Base-by-base conservation (phyloP, 2,888 invertebrate species). In the Machimus atricapillus region DNA sequence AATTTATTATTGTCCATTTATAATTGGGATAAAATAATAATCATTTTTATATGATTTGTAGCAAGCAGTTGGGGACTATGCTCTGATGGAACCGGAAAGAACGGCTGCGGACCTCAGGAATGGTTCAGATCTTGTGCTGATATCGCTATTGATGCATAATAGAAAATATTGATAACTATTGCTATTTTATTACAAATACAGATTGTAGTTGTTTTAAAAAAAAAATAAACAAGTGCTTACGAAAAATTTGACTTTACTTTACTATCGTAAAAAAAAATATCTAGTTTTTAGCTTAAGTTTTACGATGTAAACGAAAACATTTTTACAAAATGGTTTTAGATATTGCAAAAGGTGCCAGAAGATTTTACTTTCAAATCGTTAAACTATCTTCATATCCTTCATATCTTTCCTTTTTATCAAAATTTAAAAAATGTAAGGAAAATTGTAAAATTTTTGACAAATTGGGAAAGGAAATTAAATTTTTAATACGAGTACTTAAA, bases 41-140 rank as follows among this genome's bases (percentile, higher is more conserved):
- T 12, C n/a, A 12, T 43, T 16, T 46, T 16, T 46, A 1, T 46
- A 46, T 83, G 1, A 7, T 34, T 34, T 46, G 19, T 46, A 91
- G 91, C 90, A 43, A 93, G 93, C 88, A 90, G 90, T 9, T 93
- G 92, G 93, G 93, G 93, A 3, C 14, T 46, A 90, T 93, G 93
- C 87, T 16, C 31, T 31, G 56, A 52, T 79, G 92, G 92, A 1
- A 88, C 23, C 0, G 89, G 89, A 2, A 88, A 37, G 3, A 12
- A 91, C 0, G 93, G 93, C 19, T 93, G 93, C 88, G 93, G 93
- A 0, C 87, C 89, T 5, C 93, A 93, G 88, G 93, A 93, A 89
- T 91, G 90, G 0, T 93, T 93, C 89, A 90, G 91, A 85, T 91
- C 92, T 4, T 93, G 93, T 88, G 91, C 93, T 0, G 93, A 93